These are phyloP conservation scores for Pseudeuparius sepicola DNA, from an alignment of 2,888 invertebrate species.

Conservation along the genomic window DNA sequence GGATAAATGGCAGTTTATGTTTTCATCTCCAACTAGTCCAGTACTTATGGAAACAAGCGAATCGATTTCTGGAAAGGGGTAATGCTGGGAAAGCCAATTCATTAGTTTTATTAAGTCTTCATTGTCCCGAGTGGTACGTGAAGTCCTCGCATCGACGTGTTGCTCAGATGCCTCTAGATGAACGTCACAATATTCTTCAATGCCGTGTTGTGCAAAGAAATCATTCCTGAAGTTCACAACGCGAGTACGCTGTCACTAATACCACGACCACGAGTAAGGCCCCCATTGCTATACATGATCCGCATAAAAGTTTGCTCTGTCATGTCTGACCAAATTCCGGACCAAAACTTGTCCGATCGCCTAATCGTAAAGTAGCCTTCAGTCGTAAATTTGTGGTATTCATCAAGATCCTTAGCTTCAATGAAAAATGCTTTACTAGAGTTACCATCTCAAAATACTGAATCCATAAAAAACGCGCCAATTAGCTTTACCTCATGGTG, in stretches of 20 bases:
- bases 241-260: conserved; percentile 13
- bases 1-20: conserved; percentile 12
- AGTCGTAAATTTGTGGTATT: conserved; percentile 22
- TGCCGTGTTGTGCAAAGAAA: conserved; percentile 10
- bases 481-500: too few relatives aligned
- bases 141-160: conserved; percentile 9
- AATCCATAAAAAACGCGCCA: too few relatives aligned
- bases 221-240: conserved; percentile 14
- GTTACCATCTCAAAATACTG: too few relatives aligned
- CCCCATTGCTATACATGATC: conserved; percentile 26
- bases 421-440: too few relatives aligned
- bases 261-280: conserved; percentile 22
- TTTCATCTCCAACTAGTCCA: too few relatives aligned
- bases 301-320: conserved; percentile 31
- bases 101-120: conserved; percentile 6
- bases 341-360: too few relatives aligned
- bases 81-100: conserved; percentile 3
- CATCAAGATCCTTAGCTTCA: conserved; percentile 8
- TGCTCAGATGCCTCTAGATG: conserved; percentile 9
- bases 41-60: conserved; percentile 8
- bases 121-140: conserved; percentile 5
- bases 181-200: conserved; percentile 11
- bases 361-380: conserved; percentile 26
- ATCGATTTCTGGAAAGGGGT: conserved; percentile 8
- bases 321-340: conserved; percentile 24